A percentile compares a stretch with the other conserved stretches of the same genome.
phyloP scores from a whole-genome alignment of 2,888 invertebrate genomes.

The Andricus quercusramuli region DNA sequence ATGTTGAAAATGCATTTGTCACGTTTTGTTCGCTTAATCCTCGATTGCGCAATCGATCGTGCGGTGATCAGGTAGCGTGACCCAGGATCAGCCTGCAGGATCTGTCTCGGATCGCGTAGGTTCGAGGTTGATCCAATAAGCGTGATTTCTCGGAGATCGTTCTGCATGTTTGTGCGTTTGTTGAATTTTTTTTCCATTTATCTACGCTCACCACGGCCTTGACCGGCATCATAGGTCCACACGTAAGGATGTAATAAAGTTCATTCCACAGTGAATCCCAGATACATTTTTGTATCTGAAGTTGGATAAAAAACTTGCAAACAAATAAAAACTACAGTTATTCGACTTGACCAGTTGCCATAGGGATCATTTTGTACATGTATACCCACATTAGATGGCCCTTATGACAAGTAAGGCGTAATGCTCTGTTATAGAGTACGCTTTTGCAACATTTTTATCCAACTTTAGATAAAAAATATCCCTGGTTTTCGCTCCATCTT shows the following conservation, averaged over 20 bases:
- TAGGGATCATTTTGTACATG: too few species aligned
- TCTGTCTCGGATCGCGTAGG: constrained; percentile 35
- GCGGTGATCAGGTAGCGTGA: constrained; percentile 58
- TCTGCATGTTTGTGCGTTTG: constrained; percentile 20
- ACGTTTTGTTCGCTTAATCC: background rate
- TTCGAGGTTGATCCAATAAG: constrained; percentile 33
- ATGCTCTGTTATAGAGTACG: too few species aligned
- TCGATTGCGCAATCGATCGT: constrained; percentile 56
- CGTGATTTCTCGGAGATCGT: background rate
- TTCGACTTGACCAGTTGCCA: too few species aligned
- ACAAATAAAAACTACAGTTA: too few species aligned
- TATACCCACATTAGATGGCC: too few species aligned
- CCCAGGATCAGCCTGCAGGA: constrained; percentile 42
- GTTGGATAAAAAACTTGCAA: too few species aligned
- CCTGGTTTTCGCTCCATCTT: too few species aligned
- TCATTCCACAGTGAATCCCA: background rate
- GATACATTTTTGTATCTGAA: too few species aligned
- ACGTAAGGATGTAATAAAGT: background rate
- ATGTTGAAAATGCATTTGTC: too few species aligned
- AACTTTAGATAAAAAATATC: too few species aligned
- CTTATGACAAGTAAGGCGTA: too few species aligned
- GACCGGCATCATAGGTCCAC: constrained; percentile 4
- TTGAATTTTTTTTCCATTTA: constrained; percentile 11
- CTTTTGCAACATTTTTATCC: too few species aligned
- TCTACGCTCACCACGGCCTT: background rate